Base-by-base conservation (phyloP, 2,113 vertebrate species). In the Myrmecophaga tridactyla region DNA sequence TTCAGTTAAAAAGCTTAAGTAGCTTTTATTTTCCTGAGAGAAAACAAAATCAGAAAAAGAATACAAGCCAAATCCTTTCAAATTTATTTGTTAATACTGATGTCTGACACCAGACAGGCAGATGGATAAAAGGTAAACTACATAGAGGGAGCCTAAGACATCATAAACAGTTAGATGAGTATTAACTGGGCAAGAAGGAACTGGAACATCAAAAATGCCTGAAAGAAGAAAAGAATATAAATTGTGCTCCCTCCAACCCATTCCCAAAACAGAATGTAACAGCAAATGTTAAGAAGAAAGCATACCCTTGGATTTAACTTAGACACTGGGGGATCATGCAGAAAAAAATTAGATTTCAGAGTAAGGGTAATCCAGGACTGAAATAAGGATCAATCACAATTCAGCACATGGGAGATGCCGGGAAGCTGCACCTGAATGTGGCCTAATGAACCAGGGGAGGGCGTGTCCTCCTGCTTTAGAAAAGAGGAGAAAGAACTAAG, bases 1-100 rank as follows among this genome's bases (percentile, higher is more conserved):
- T 46, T 69, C 11, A 62, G 20, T 75, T 18, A 67, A 60, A 80
- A 87, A 83, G 75, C 62, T n/a, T 41, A 46, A 80, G 63, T 25
- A 46, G 17, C 73, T 58, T 69, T 58, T 78, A 65, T 86, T 39
- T 89, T 89, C 53, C 46, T 65, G 39, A 83, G 69, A 90, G n/a
- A 69, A 80, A 96, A 43, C 15, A 86, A 90, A 92, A 76, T 4
- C 12, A 62, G 9, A 36, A 77, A 92, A 92, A 86, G 14, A 92
- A 56, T 53, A 51, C 21, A 92, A 56, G 76, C 2, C 29, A 92
- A 73, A 31, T 69, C 6, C 21, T 25, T 39, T 75, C 18, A 10
- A 43, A 14, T 53, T 58, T 63, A 21, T 92, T 93, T 77, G 21
- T 70, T 96, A 93, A 46, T 25, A 53, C 43, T 82, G 21, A 46